Conservation (phyloP, 2,888 invertebrate species). For the Lepidochitona cinerea region DNA sequence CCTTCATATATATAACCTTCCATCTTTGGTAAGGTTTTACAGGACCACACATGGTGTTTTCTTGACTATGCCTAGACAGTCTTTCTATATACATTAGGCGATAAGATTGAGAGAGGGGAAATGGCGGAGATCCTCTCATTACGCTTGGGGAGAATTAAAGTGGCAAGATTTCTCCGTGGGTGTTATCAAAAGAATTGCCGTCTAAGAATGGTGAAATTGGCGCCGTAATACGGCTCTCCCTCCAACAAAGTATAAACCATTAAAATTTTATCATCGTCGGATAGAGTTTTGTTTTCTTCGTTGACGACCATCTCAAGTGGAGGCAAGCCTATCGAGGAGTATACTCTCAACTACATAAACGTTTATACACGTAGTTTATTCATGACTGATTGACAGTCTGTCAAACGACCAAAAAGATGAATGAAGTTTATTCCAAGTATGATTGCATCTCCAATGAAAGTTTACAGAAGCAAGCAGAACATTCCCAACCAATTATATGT, state of each 20-base stretch:
- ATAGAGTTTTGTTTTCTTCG: neutral
- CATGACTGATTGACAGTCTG: too few species aligned
- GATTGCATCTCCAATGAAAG: too few species aligned
- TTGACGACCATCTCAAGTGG: too few species aligned
- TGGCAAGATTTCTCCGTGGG: neutral
- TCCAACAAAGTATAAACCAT: neutral
- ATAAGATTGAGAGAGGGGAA: neutral
- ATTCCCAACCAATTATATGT: too few species aligned
- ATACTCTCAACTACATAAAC: too few species aligned
- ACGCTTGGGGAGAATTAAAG: neutral
- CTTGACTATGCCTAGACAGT: neutral
- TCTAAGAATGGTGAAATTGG: neutral
- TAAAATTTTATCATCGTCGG: neutral
- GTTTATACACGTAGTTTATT: too few species aligned
- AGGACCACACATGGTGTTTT: neutral
- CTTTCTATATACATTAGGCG: neutral
- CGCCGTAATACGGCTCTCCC: neutral
- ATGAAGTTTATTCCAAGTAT: too few species aligned
- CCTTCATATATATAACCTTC: too few species aligned
- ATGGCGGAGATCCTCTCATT: neutral
- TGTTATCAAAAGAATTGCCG: neutral
- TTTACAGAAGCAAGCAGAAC: too few species aligned
- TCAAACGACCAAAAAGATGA: too few species aligned
- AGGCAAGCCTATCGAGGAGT: too few species aligned
- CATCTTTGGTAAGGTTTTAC: too few species aligned